phyloP scores from a whole-genome alignment of 2,113 vertebrate species.

The Shinisaurus crocodilurus region DNA sequence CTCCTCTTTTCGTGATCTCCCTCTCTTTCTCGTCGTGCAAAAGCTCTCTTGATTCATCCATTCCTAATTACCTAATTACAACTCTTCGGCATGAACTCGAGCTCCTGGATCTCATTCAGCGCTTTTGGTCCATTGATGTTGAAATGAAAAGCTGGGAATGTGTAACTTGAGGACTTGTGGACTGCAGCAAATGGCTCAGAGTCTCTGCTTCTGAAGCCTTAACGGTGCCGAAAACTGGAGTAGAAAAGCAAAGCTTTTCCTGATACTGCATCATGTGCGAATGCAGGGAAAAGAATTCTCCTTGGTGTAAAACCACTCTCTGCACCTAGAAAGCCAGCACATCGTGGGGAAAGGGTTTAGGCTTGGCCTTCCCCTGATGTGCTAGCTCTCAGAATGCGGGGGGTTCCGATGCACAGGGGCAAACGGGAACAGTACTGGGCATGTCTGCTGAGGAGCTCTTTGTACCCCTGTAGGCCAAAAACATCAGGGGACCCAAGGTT shows the following conservation, averaged over 20 bases:
- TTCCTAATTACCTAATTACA: conserved; percentile 25
- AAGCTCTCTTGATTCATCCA: conserved; percentile 21
- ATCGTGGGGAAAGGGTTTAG: too few species aligned
- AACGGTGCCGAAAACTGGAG: neutral
- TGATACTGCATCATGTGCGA: too few species aligned
- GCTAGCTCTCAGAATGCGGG: neutral
- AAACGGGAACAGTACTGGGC: neutral
- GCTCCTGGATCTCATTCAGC: neutral
- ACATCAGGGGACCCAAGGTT: too few species aligned
- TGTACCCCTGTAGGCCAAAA: too few species aligned
- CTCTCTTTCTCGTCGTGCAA: neutral
- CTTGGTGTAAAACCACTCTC: neutral
- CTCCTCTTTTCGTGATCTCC: neutral
- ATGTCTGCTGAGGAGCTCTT: too few species aligned
- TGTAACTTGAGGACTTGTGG: neutral
- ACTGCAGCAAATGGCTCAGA: neutral
- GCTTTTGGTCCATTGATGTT: neutral
- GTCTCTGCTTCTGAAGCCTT: neutral
- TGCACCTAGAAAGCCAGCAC: neutral
- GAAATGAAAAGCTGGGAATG: neutral
- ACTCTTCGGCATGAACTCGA: neutral
- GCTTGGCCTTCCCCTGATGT: neutral
- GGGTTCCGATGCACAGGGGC: neutral
- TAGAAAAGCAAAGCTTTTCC: neutral
- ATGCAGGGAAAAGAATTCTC: neutral